Conservation (phyloP, 2,113 vertebrate genomes). For the Hyperoodon ampullatus region DNA sequence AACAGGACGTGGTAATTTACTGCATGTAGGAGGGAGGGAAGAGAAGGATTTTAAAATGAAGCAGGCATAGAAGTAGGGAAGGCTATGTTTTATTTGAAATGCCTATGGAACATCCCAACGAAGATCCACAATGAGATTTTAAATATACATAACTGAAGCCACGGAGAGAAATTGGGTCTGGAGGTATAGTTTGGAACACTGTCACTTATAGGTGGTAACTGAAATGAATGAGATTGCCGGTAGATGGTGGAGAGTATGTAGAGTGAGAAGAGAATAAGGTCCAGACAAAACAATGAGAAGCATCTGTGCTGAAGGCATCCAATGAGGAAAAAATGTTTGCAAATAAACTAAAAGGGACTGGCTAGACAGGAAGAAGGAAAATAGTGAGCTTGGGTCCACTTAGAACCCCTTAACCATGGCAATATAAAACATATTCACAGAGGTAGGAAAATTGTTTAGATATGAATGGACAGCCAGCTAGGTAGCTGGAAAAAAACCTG, state of each 20-base stretch:
- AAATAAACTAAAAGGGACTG: neutral
- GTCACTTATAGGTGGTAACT: neutral
- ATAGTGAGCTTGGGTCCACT: neutral
- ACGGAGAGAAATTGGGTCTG: neutral
- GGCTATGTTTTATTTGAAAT: neutral
- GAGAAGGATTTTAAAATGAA: neutral
- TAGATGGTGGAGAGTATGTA: rapidly evolving
- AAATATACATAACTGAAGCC: neutral
- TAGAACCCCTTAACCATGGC: too few relatives aligned
- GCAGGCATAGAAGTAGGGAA: neutral
- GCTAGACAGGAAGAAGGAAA: neutral
- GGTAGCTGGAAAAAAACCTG: neutral
- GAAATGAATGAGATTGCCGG: neutral
- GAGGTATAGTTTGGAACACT: neutral
- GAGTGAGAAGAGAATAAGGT: neutral
- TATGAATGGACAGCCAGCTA: neutral
- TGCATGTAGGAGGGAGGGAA: neutral
- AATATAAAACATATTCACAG: neutral
- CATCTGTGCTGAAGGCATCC: neutral
- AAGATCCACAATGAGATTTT: neutral
- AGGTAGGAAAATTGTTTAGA: neutral
- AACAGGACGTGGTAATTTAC: neutral
- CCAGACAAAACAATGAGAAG: neutral
- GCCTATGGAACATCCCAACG: neutral
- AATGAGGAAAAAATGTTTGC: neutral